phyloP scores from a whole-genome alignment of 1,140 invertebrate genomes.

The Drosophila nigromelanica region DNA sequence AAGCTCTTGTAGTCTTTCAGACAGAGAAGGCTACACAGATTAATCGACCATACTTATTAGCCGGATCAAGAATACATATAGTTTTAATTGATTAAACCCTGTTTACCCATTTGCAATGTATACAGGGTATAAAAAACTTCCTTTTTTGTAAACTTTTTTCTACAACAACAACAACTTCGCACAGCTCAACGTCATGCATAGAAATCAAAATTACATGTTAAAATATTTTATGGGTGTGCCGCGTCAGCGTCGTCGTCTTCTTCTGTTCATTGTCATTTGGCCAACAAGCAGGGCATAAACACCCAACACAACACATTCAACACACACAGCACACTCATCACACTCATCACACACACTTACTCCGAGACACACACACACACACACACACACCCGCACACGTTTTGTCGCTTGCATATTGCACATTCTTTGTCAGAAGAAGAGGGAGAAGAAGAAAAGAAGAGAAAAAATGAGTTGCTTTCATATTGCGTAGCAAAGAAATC shows the following conservation, averaged over 20 bases:
- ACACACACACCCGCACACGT: conserved; percentile 9
- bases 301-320: conserved; percentile 17
- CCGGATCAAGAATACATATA: too few relatives aligned
- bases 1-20: too few relatives aligned
- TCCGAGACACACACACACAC: conserved; percentile 1
- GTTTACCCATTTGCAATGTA: background rate
- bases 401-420: conserved; percentile 39
- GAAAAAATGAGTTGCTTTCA: conserved; percentile 33
- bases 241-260: conserved; percentile 18
- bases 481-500: conserved; percentile 21
- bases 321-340: conserved; percentile 2
- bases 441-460: background rate
- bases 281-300: conserved; percentile 18
- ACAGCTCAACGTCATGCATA: conserved; percentile 50
- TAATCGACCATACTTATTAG: too few relatives aligned
- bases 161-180: conserved; percentile 10
- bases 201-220: conserved; percentile 64
- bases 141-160: conserved; percentile 42
- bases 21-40: too few relatives aligned
- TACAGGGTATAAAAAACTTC: conserved; percentile 42
- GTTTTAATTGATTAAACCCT: too few relatives aligned
- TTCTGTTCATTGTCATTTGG: conserved; percentile 45
- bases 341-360: background rate
- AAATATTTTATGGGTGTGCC: conserved; percentile 56
- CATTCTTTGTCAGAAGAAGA: conserved; percentile 22